Conservation (phyloP, 2,888 invertebrate genomes). For the Lucinisca nassula region DNA sequence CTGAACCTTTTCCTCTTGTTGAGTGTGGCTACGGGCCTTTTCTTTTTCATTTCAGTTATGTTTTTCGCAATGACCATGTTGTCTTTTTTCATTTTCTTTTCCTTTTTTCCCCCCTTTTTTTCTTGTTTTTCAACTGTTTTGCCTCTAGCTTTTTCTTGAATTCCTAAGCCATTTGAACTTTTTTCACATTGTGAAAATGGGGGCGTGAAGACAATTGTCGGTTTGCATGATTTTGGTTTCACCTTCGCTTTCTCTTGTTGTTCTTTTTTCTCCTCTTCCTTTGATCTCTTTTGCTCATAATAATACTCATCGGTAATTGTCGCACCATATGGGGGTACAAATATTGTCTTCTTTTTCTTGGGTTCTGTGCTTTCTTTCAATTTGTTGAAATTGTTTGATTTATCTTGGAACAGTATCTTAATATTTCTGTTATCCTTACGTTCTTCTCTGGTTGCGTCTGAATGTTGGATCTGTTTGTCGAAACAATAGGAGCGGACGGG, state of each 20-base stretch:
- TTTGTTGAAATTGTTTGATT: slow-evolving; percentile 12
- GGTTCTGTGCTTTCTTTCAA: slow-evolving; percentile 12
- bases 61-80: too few species aligned
- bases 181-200: background rate
- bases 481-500: slow-evolving; percentile 23
- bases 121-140: background rate
- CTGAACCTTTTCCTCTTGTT: too few species aligned
- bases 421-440: slow-evolving; percentile 46
- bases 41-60: too few species aligned
- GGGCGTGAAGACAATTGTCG: background rate
- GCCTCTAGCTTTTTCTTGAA: background rate
- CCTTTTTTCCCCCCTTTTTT: too few species aligned
- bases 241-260: background rate
- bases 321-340: slow-evolving; percentile 48
- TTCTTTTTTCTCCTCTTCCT: slow-evolving; percentile 22
- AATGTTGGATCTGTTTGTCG: background rate
- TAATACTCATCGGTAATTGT: slow-evolving; percentile 38
- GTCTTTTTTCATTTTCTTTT: too few species aligned
- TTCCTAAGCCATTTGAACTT: background rate
- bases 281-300: slow-evolving; percentile 21
- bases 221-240: background rate
- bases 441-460: slow-evolving; percentile 7
- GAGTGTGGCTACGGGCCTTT: too few species aligned
- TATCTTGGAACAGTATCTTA: slow-evolving; percentile 38
- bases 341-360: slow-evolving; percentile 23